Evolutionary conservation across 1,140 invertebrate species (phyloP).

Genomic region (Drosophila grimshawi): DNA sequence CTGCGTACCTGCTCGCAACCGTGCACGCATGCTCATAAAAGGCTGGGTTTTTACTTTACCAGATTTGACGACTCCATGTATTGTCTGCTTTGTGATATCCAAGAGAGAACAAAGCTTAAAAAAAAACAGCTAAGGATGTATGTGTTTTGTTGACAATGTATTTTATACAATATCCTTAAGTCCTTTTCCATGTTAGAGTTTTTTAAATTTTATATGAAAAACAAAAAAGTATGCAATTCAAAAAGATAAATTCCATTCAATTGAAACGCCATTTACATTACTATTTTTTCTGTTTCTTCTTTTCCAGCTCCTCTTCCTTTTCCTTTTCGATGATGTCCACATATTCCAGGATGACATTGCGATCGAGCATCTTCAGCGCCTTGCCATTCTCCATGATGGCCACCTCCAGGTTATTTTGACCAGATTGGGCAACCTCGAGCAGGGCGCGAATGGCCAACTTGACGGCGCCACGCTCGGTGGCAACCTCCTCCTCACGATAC

Average conservation of each 20-base stretch:
- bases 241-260: conserved; percentile 31
- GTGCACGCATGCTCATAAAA: too few species aligned
- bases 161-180: conserved; percentile 64
- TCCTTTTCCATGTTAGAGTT: conserved; percentile 40
- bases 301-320: conserved; percentile 98
- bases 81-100: too few species aligned
- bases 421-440: conserved; percentile 98
- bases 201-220: conserved; percentile 42
- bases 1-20: too few species aligned
- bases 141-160: conserved; percentile 52
- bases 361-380: conserved; percentile 95
- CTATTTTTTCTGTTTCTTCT: conserved; percentile 97
- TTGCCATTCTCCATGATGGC: conserved; percentile 95
- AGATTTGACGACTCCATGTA: too few species aligned
- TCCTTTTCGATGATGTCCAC: conserved; percentile 98
- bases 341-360: conserved; percentile 95
- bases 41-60: too few species aligned
- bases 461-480: conserved; percentile 94
- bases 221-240: conserved; percentile 39
- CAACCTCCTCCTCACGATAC: conserved; percentile 94
- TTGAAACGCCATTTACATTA: conserved; percentile 77
- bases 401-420: conserved; percentile 99
- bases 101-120: too few species aligned
- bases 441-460: conserved; percentile 98
- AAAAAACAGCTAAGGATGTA: too few species aligned